Percentiles rank a stretch among this genome's conserved stretches.
phyloP scores from a whole-genome alignment of 2,113 vertebrate genomes.

The Cheilinus undulatus region DNA sequence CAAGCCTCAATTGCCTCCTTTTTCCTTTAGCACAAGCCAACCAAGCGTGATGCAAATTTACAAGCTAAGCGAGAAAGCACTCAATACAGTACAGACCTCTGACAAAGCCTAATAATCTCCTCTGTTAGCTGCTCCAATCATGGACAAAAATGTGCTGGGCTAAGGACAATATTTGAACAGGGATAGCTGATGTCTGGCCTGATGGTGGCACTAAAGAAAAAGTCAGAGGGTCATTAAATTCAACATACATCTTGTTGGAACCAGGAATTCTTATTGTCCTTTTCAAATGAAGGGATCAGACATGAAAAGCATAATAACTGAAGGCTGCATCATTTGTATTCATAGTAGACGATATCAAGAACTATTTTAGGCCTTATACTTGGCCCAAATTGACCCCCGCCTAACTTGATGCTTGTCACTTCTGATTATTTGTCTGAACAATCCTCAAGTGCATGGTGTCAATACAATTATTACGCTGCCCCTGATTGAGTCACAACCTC shows the following conservation, averaged over 20 bases:
- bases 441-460: no score
- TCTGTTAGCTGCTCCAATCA: slow-evolving; percentile 8
- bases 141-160: slow-evolving; percentile 1
- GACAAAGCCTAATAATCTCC: not conserved
- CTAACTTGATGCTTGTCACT: no score
- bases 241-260: not conserved
- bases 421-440: no score
- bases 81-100: not conserved
- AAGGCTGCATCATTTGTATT: no score
- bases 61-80: slow-evolving; percentile 34
- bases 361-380: no score
- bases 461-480: no score
- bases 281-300: not conserved
- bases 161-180: slow-evolving; percentile 6
- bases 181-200: not conserved
- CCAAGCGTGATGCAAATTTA: slow-evolving; percentile 33
- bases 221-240: not conserved
- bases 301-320: not conserved
- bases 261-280: no score
- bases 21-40: slow-evolving; percentile 22
- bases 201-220: not conserved
- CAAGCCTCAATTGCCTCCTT: slow-evolving; percentile 22
- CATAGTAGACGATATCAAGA: no score
- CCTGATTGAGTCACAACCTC: no score
- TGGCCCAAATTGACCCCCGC: no score